These are phyloP conservation scores for Gymnodraco acuticeps DNA, from an alignment of 2,797 vertebrate genomes.

Conservation along the genomic window DNA sequence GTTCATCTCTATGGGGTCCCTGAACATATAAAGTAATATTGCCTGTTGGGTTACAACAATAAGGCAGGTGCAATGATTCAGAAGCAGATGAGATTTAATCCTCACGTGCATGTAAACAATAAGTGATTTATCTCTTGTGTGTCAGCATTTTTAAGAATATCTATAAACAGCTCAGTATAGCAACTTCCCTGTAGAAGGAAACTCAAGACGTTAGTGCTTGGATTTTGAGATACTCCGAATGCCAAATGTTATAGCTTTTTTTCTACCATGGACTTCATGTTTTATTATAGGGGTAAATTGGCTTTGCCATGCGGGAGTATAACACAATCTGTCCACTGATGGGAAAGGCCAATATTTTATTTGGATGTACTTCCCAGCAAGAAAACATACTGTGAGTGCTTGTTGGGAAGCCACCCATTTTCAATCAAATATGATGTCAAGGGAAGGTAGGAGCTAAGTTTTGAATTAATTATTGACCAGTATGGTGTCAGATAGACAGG, in stretches of 20 bases:
- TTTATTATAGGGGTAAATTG: background rate
- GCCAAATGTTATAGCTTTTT: constrained; percentile 2
- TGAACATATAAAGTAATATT: background rate
- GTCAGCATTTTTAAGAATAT: background rate
- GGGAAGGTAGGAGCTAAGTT: background rate
- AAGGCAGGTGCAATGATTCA: background rate
- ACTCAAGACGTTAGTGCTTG: background rate
- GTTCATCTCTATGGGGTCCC: background rate
- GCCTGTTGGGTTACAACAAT: background rate
- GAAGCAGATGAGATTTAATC: background rate
- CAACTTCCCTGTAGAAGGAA: background rate
- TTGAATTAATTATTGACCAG: background rate
- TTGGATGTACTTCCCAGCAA: background rate
- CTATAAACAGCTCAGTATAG: background rate
- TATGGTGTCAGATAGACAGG: background rate
- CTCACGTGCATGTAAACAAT: background rate
- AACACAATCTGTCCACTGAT: constrained; percentile 1
- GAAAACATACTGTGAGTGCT: background rate
- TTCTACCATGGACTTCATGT: background rate
- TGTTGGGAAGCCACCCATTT: background rate
- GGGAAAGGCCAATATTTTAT: constrained; percentile 23
- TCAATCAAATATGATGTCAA: background rate
- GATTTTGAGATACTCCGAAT: background rate
- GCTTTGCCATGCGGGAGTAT: constrained; percentile 5
- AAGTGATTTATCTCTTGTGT: background rate